Conservation (phyloP, 2,797 vertebrate species). For the Nyctalus aviator region DNA sequence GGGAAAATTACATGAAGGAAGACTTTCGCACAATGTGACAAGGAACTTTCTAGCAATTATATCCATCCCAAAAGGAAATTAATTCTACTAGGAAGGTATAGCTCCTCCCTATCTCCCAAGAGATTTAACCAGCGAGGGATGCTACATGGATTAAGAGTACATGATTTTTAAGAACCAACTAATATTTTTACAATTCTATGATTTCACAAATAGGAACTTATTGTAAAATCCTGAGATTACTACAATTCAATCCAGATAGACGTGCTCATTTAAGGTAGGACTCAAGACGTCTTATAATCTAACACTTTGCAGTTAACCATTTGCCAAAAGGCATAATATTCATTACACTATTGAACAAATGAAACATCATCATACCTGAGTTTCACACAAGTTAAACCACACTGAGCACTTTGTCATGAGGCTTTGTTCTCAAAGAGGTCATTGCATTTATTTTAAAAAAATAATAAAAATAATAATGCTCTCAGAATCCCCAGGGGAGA, state of each 20-base stretch:
- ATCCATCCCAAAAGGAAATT: not conserved
- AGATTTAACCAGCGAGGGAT: not conserved
- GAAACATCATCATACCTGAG: not conserved
- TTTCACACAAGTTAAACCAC: not conserved
- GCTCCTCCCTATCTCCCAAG: not conserved
- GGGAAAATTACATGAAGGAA: not conserved
- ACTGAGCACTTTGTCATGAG: not conserved
- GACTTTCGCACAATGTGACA: not conserved
- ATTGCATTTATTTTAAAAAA: not conserved
- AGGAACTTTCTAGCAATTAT: not conserved
- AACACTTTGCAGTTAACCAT: not conserved
- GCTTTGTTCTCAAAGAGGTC: not conserved
- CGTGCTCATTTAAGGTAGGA: not conserved
- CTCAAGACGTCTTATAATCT: not conserved
- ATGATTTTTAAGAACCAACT: not conserved
- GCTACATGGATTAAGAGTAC: not conserved
- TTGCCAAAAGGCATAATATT: not conserved
- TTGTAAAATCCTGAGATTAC: not conserved
- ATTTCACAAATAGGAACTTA: not conserved
- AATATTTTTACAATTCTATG: not conserved
- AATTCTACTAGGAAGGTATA: not conserved
- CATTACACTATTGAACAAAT: not conserved
- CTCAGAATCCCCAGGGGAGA: constrained; percentile 36
- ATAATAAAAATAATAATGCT: not conserved
- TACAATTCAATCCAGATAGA: not conserved